These are phyloP conservation scores for Condylostylus longicornis DNA, from an alignment of 1,140 invertebrate genomes.

Conservation along the genomic window DNA sequence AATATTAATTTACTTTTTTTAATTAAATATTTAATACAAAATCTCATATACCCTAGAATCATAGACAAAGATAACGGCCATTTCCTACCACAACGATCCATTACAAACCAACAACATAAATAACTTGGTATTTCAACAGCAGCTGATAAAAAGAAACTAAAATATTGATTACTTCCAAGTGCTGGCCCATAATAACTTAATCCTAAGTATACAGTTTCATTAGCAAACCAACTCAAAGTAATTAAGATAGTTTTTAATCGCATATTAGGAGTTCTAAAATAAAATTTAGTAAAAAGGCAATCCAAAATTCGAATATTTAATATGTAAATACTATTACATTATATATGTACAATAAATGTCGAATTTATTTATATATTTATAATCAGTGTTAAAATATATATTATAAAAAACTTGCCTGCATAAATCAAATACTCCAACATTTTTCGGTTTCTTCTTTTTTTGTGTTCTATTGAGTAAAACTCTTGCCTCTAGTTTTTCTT, in stretches of 20 bases:
- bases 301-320: no score
- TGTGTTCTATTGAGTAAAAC: conserved; percentile 31
- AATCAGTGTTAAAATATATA: neutral
- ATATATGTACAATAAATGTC: neutral
- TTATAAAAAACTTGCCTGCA: conserved; percentile 32
- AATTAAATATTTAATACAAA: neutral
- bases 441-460: conserved; percentile 43
- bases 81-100: conserved; percentile 65
- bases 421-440: conserved; percentile 52
- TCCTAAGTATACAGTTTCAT: conserved; percentile 68
- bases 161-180: conserved; percentile 65
- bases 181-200: conserved; percentile 70
- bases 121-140: conserved; percentile 75
- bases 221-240: conserved; percentile 53
- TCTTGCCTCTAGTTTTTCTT: conserved; percentile 48
- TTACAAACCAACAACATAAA: conserved; percentile 64
- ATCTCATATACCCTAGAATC: conserved; percentile 40
- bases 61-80: conserved; percentile 73
- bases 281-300: neutral
- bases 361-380: neutral
- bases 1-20: neutral
- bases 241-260: conserved; percentile 53
- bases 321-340: no score
- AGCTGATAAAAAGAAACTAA: conserved; percentile 72
- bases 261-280: conserved; percentile 63